Percentiles rank a stretch among this genome's conserved stretches.
Conservation (phyloP, 2,797 vertebrate genomes). For the Characodon lateralis region DNA sequence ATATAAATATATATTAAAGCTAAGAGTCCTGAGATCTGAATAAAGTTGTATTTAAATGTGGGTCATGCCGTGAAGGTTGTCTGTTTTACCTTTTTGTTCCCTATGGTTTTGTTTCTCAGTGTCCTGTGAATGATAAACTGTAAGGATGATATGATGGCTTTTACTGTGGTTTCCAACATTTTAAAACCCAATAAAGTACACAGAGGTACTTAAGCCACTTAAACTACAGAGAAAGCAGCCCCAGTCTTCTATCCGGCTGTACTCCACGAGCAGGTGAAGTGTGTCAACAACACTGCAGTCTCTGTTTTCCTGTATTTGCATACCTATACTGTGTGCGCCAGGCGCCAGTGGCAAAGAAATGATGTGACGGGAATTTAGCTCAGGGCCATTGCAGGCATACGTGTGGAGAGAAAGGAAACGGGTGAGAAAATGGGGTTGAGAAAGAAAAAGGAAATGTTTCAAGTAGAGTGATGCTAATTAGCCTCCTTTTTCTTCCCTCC, state of each 20-base stretch:
- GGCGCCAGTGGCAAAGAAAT: constrained; percentile 57
- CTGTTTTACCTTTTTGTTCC: constrained; percentile 68
- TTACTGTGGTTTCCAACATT: constrained; percentile 81
- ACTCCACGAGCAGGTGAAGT: constrained; percentile 50
- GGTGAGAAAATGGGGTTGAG: constrained; percentile 45
- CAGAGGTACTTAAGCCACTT: constrained; percentile 63
- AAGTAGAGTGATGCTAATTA: constrained; percentile 72
- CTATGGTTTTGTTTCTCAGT: constrained; percentile 64
- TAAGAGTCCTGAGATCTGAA: constrained; percentile 77
- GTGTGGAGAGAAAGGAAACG: constrained; percentile 23
- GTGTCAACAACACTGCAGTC: constrained; percentile 65
- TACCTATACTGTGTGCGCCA: constrained; percentile 55
- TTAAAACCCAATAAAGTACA: constrained; percentile 80
- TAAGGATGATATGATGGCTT: constrained; percentile 79
- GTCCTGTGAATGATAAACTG: constrained; percentile 80
- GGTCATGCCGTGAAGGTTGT: constrained; percentile 77
- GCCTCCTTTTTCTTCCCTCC: constrained; percentile 25
- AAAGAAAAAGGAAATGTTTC: constrained; percentile 60
- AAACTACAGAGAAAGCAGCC: constrained; percentile 47
- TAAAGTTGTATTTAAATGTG: constrained; percentile 85
- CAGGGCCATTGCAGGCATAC: constrained; percentile 51
- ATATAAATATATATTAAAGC: constrained; percentile 58
- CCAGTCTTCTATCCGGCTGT: constrained; percentile 48
- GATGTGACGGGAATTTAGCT: constrained; percentile 60
- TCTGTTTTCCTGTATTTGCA: constrained; percentile 74